phyloP scores from a whole-genome alignment of 2,888 invertebrate genomes.

The Morpho achilles region DNA sequence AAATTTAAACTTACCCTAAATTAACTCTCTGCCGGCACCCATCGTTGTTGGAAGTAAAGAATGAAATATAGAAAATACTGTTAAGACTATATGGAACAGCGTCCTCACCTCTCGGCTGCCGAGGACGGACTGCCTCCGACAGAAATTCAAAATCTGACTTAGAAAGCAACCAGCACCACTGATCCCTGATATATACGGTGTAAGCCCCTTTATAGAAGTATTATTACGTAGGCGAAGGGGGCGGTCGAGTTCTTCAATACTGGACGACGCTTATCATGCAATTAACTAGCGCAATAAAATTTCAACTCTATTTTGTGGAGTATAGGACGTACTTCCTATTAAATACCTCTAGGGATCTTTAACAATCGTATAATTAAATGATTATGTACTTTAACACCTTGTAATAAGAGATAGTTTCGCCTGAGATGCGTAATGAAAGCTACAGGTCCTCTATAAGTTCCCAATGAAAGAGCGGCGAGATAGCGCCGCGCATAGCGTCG shows the following conservation, averaged over 20 bases:
- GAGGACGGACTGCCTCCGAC: constrained; percentile 41
- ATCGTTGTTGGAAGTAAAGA: constrained; percentile 33
- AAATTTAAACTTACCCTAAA: constrained; percentile 47
- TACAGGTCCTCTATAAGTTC: constrained; percentile 71
- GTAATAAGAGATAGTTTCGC: constrained; percentile 25
- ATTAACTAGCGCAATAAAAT: constrained; percentile 8
- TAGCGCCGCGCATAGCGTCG: constrained; percentile 34
- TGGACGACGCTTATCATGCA: constrained; percentile 49
- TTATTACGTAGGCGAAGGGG: constrained; percentile 34
- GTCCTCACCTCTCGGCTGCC: constrained; percentile 35
- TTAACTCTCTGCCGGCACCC: constrained; percentile 30
- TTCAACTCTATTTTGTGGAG: not conserved
- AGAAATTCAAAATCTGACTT: constrained; percentile 38
- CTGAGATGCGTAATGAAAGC: constrained; percentile 42
- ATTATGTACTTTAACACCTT: constrained; percentile 9
- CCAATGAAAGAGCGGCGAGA: constrained; percentile 53
- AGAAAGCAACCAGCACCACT: constrained; percentile 40
- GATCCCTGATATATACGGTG: constrained; percentile 44
- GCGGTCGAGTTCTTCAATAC: constrained; percentile 35
- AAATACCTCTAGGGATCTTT: not conserved
- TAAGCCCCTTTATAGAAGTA: constrained; percentile 40
- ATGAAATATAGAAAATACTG: constrained; percentile 29
- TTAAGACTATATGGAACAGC: constrained; percentile 24
- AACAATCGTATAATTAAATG: not conserved
- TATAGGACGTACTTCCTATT: constrained; percentile 6